Conservation (phyloP, 2,888 invertebrate species). For the Megaustenia siamemsis region DNA sequence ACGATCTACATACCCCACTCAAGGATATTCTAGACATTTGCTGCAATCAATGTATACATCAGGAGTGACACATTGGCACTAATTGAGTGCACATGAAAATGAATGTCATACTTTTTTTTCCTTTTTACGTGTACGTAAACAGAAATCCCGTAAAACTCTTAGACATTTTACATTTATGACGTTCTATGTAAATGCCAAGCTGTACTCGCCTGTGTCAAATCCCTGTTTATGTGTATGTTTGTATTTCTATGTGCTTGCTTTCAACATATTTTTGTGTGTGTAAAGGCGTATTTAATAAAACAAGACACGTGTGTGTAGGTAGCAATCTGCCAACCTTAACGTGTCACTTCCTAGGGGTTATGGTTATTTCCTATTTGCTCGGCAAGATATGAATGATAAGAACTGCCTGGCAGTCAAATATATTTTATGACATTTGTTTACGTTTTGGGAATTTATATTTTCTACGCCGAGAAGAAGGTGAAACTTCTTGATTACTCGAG, state of each 20-base stretch:
- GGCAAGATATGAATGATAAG: too few relatives aligned
- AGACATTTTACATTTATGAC: not conserved
- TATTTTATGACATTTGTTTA: too few relatives aligned
- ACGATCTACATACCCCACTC: not conserved
- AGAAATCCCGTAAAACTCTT: not conserved
- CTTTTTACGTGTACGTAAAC: not conserved
- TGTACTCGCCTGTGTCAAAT: not conserved
- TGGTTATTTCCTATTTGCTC: not conserved
- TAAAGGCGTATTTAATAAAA: not conserved
- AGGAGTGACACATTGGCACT: slow-evolving; percentile 13
- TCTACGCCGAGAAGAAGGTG: too few relatives aligned
- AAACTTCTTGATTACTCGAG: too few relatives aligned
- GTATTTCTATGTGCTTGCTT: not conserved
- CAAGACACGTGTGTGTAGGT: not conserved
- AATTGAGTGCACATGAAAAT: slow-evolving; percentile 30
- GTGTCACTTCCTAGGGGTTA: not conserved
- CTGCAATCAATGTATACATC: slow-evolving; percentile 13
- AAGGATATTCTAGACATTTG: not conserved
- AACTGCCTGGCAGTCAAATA: too few relatives aligned
- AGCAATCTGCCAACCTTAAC: not conserved
- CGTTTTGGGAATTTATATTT: too few relatives aligned
- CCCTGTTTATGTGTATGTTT: not conserved
- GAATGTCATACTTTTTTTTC: not conserved
- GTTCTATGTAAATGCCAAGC: not conserved
- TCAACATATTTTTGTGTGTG: not conserved